Base-by-base conservation (phyloP, 2,113 vertebrate genomes). In the Amphiprion ocellaris region DNA sequence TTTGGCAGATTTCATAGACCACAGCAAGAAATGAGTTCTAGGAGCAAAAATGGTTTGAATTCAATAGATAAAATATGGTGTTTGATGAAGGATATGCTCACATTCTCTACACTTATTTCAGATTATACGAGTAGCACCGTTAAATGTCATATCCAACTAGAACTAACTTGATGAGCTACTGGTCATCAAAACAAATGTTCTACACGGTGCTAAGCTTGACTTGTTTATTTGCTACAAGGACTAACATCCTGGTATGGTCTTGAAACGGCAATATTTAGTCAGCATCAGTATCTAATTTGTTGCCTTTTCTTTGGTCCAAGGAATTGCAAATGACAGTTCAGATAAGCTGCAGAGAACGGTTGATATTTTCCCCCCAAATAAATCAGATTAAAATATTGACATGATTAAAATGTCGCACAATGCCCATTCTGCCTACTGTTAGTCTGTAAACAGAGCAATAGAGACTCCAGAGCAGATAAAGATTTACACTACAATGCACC, bases 231-330 rank as follows among this genome's bases (percentile, higher is more conserved):
- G 24, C 44, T 26, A 12, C 17, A 26, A 44, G 23, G 44, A n/a
- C 11, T 58, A 4, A 49, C 14, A 12, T 15, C 3, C 8, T 41
- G 41, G 14, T 23, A 46, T 16, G 26, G 17, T 58, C 17, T 21
- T 49, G 50, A 72, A 72, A 72, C 61, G 3, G 10, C 61, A 60
- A 15, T 37, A 47, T 63, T 74, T 19, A 46, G 52, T 60, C 26
- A 65, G 39, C 63, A 33, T 53, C 39, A 17, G 23, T 39, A 44
- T 33, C 44, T 59, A 47, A 49, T 63, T 74, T 54, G 23, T 21
- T 54, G 24, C 37, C 21, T 72, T 67, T 56, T 83, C 49, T 77
- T 41, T 46, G 15, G 41, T 12, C 3, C 14, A 10, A 37, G 33
- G 33, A 44, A 74, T 33, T 17, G 33, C 10, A 44, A 44, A 44